phyloP scores from a whole-genome alignment of 64 coral and sea anemone genomes.

The Porites lutea region DNA sequence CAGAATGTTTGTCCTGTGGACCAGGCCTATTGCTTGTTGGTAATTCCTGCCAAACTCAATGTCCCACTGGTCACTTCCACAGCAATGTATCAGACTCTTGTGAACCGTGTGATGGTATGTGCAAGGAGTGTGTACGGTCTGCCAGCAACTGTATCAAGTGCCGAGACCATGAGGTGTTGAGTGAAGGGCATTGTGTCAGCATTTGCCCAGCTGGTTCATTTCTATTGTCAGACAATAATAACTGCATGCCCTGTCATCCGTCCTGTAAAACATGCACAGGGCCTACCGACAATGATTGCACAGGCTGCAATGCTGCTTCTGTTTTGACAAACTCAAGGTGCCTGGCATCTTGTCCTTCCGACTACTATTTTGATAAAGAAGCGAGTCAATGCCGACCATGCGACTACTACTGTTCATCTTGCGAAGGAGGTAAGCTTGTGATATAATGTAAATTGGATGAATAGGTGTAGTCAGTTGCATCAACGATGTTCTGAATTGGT shows the following conservation, averaged over 20 bases:
- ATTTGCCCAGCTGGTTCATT: constrained; percentile 84
- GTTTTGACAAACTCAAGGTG: constrained; percentile 74
- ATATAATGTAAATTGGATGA: neutral
- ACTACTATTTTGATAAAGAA: constrained; percentile 80
- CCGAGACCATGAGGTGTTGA: constrained; percentile 50
- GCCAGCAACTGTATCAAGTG: constrained; percentile 74
- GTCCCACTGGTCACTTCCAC: constrained; percentile 73
- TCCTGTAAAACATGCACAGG: constrained; percentile 86
- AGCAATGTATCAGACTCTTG: constrained; percentile 64
- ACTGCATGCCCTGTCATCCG: constrained; percentile 74
- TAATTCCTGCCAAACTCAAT: constrained; percentile 72
- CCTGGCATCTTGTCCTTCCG: constrained; percentile 70
- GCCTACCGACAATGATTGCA: constrained; percentile 63
- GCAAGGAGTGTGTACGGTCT: constrained; percentile 70
- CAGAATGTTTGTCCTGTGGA: constrained; percentile 64
- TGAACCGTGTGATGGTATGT: constrained; percentile 74
- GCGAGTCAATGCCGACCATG: constrained; percentile 83
- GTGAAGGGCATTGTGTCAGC: constrained; percentile 61
- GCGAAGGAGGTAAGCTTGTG: constrained; percentile 75
- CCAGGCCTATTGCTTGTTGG: constrained; percentile 60
- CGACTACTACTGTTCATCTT: constrained; percentile 93
- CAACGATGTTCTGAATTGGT: no score
- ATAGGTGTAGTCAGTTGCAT: no score
- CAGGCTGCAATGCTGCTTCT: constrained; percentile 50
- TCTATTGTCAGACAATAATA: constrained; percentile 52